phyloP scores from a whole-genome alignment of 2,113 vertebrate genomes.

The Riparia riparia region DNA sequence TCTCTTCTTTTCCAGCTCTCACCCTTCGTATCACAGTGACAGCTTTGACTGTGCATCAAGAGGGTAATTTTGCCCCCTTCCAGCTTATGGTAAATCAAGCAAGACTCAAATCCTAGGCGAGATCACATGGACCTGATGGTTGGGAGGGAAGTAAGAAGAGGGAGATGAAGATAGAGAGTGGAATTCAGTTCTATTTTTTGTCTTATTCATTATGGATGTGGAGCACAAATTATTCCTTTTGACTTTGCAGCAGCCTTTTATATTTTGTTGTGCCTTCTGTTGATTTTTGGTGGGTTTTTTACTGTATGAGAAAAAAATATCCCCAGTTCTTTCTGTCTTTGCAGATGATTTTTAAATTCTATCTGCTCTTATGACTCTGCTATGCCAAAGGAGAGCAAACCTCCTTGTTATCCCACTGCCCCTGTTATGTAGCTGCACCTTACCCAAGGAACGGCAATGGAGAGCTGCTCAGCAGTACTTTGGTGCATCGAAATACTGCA shows the following conservation, averaged over 20 bases:
- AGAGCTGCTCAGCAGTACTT: background rate
- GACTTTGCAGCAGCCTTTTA: background rate
- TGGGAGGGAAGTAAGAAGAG: background rate
- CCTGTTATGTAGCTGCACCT: fast-evolving
- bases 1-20: background rate
- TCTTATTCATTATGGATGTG: background rate
- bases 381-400: background rate
- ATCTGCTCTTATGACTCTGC: background rate
- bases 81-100: background rate
- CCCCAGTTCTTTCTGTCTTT: background rate
- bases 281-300: background rate
- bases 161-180: background rate
- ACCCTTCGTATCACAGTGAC: background rate
- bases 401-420: background rate
- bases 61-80: background rate
- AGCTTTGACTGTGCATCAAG: background rate
- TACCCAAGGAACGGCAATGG: background rate
- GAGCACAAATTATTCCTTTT: background rate
- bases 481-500: background rate
- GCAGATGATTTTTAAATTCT: background rate
- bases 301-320: background rate
- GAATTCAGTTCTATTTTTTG: background rate
- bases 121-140: background rate
- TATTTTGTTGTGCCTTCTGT: background rate
- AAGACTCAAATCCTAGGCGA: background rate